phyloP scores from a whole-genome alignment of 2,797 vertebrate genomes.

The Sebastes aleutianus region DNA sequence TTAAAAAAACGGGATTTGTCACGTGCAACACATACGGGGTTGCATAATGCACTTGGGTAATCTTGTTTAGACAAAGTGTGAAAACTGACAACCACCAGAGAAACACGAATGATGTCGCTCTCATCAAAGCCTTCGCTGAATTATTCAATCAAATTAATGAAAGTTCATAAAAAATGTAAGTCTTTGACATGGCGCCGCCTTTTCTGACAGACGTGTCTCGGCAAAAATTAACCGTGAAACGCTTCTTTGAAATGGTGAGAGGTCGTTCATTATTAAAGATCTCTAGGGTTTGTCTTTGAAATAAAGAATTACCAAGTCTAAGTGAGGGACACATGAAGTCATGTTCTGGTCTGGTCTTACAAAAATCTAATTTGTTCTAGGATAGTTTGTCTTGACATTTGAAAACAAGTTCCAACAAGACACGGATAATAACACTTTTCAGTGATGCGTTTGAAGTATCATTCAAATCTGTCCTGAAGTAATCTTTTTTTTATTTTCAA shows the following conservation, averaged over 20 bases:
- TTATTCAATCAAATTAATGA: constrained; percentile 77
- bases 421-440: neutral
- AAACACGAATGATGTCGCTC: constrained; percentile 36
- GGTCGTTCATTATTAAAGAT: constrained; percentile 68
- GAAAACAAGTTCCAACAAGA: constrained; percentile 18
- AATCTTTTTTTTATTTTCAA: neutral
- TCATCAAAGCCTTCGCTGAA: constrained; percentile 69
- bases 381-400: constrained; percentile 20
- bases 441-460: neutral
- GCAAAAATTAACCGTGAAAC: constrained; percentile 50
- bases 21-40: constrained; percentile 5
- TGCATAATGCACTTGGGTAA: constrained; percentile 60
- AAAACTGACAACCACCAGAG: constrained; percentile 48
- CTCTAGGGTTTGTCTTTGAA: constrained; percentile 58
- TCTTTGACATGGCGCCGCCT: constrained; percentile 53
- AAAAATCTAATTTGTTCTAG: constrained; percentile 19
- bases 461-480: neutral
- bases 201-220: constrained; percentile 56
- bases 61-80: constrained; percentile 68
- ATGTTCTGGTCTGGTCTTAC: constrained; percentile 32
- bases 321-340: constrained; percentile 44
- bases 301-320: constrained; percentile 44
- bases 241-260: constrained; percentile 58
- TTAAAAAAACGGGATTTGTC: constrained; percentile 3
- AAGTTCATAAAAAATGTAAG: constrained; percentile 74